phyloP scores from a whole-genome alignment of 2,888 invertebrate genomes.

The Seladonia tumulorum region DNA sequence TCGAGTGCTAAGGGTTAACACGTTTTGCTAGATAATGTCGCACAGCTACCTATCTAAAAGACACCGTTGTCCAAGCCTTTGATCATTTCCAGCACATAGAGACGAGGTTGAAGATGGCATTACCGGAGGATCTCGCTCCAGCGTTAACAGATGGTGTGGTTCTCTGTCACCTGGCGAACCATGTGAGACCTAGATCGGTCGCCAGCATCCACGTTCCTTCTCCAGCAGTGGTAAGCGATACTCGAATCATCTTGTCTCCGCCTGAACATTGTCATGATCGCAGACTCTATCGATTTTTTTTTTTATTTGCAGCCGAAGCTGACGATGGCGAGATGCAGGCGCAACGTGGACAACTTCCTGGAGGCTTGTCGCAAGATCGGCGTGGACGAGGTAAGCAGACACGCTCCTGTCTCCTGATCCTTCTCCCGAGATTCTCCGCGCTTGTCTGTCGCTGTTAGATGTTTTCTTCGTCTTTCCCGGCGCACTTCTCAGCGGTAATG shows the following conservation, averaged over 20 bases:
- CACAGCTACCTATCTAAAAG: background rate
- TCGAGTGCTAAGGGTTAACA: no score
- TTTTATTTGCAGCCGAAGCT: slow-evolving; percentile 91
- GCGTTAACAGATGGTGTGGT: slow-evolving; percentile 96
- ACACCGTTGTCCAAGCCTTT: background rate
- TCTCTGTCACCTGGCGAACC: slow-evolving; percentile 96
- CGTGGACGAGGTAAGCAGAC: slow-evolving; percentile 94
- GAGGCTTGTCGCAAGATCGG: slow-evolving; percentile 97
- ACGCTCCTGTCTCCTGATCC: slow-evolving; percentile 47
- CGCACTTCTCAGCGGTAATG: background rate
- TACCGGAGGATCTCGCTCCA: slow-evolving; percentile 94
- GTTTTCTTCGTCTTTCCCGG: slow-evolving; percentile 9
- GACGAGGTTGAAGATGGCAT: slow-evolving; percentile 93
- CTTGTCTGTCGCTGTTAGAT: slow-evolving; percentile 41
- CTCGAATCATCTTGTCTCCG: background rate
- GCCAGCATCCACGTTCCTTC: slow-evolving; percentile 98
- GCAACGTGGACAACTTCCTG: slow-evolving; percentile 97
- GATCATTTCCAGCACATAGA: slow-evolving; percentile 91
- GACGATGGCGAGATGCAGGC: slow-evolving; percentile 96
- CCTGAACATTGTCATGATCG: background rate
- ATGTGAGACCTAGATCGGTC: slow-evolving; percentile 95
- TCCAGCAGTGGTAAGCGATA: slow-evolving; percentile 91
- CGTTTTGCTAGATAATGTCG: background rate
- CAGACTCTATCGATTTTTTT: background rate
- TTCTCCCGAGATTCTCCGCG: slow-evolving; percentile 48